phyloP scores from a whole-genome alignment of 1,140 invertebrate genomes.

The Rhyacophila brunnea region DNA sequence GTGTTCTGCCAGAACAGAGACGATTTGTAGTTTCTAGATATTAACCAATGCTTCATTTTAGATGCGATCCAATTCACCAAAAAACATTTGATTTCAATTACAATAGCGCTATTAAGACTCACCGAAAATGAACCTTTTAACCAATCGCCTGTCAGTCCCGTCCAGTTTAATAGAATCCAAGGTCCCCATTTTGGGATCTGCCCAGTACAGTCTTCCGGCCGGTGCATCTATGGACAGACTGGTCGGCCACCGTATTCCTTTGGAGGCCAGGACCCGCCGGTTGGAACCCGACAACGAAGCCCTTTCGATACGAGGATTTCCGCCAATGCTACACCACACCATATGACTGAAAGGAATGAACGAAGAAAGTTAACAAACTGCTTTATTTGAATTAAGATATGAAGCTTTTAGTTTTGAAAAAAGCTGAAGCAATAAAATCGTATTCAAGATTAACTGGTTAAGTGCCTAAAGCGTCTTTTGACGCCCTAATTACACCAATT shows the following conservation, averaged over 20 bases:
- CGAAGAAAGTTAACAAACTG: slow-evolving; percentile 3
- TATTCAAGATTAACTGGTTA: too few species aligned
- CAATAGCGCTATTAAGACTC: too few species aligned
- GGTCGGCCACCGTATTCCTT: slow-evolving; percentile 62
- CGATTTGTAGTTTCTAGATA: too few species aligned
- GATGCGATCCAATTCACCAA: too few species aligned
- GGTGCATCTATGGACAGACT: slow-evolving; percentile 70
- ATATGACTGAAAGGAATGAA: slow-evolving; percentile 43
- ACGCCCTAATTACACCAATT: too few species aligned
- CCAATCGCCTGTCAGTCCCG: slow-evolving; percentile 62
- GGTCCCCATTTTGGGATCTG: slow-evolving; percentile 65
- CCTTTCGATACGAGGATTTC: slow-evolving; percentile 59
- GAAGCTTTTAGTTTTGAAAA: too few species aligned
- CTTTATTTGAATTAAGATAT: too few species aligned
- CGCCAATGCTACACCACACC: slow-evolving; percentile 44
- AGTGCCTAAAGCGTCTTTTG: too few species aligned
- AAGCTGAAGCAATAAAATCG: too few species aligned
- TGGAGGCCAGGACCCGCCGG: slow-evolving; percentile 56
- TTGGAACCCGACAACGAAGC: slow-evolving; percentile 67
- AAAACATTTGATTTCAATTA: too few species aligned
- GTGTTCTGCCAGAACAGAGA: too few species aligned
- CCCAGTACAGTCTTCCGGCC: slow-evolving; percentile 71
- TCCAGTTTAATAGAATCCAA: slow-evolving; percentile 69
- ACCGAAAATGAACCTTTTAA: slow-evolving; percentile 50
- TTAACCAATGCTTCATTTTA: too few species aligned